Evolutionary conservation across 2,113 vertebrate species (phyloP).

Genomic region (Macrotis lagotis): DNA sequence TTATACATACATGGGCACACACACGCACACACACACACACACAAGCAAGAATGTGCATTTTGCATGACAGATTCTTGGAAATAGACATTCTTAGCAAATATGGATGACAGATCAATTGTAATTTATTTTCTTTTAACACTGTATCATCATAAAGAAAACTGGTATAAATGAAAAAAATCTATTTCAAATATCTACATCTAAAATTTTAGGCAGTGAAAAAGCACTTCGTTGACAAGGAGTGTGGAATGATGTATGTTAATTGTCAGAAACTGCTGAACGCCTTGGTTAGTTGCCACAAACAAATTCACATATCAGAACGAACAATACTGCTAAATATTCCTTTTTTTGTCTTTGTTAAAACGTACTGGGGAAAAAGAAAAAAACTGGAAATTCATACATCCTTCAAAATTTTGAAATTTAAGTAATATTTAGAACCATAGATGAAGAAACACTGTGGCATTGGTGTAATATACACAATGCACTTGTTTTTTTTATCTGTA

Average conservation of each 20-base stretch:
- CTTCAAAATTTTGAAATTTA: slow-evolving; percentile 86
- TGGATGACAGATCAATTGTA: slow-evolving; percentile 92
- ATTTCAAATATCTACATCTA: slow-evolving; percentile 96
- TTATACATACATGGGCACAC: slow-evolving; percentile 78
- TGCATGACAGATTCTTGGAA: slow-evolving; percentile 83
- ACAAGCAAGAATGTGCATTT: slow-evolving; percentile 84
- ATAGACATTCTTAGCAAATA: slow-evolving; percentile 92
- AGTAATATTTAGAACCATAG: slow-evolving; percentile 91
- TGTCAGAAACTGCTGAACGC: slow-evolving; percentile 89
- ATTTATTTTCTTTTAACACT: slow-evolving; percentile 93
- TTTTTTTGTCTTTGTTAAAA: slow-evolving; percentile 86
- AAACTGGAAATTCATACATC: slow-evolving; percentile 88
- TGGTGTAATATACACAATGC: slow-evolving; percentile 97
- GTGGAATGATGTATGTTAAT: slow-evolving; percentile 90
- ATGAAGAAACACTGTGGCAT: slow-evolving; percentile 91
- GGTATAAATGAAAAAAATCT: slow-evolving; percentile 91
- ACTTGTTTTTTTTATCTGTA: slow-evolving; percentile 88
- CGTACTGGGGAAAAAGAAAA: slow-evolving; percentile 86
- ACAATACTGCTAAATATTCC: slow-evolving; percentile 92
- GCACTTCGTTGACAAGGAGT: slow-evolving; percentile 93
- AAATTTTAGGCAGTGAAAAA: slow-evolving; percentile 99
- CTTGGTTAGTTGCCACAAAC: slow-evolving; percentile 91
- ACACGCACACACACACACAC: slow-evolving; percentile 75
- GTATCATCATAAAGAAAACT: slow-evolving; percentile 92
- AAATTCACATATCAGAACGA: slow-evolving; percentile 93